Evolutionary conservation across 2,797 vertebrate genomes (phyloP).

Genomic region (Halcyon smyrnensis): DNA sequence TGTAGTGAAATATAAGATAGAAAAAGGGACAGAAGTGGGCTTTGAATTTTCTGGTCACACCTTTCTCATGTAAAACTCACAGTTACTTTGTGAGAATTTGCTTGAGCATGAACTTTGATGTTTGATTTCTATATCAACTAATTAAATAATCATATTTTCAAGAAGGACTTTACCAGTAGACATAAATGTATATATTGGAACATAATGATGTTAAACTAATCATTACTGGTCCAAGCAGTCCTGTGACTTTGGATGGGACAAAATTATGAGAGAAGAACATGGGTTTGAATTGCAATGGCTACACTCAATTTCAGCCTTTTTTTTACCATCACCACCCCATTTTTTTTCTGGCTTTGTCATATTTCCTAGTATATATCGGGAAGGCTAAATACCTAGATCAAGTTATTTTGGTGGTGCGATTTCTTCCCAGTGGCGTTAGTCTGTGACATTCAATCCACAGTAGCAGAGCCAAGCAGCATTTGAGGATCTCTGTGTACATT

Average conservation of each 20-base stretch:
- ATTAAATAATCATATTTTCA: not conserved
- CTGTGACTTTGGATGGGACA: not conserved
- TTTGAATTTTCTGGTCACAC: not conserved
- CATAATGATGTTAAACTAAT: not conserved
- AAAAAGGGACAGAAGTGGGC: not conserved
- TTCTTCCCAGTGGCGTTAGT: conserved; percentile 18
- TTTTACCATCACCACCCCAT: not conserved
- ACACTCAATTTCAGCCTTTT: not conserved
- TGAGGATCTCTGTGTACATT: not conserved
- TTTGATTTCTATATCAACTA: not conserved
- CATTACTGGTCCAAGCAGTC: not conserved
- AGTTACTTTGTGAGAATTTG: not conserved
- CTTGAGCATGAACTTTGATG: not conserved
- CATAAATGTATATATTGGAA: not conserved
- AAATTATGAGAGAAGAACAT: not conserved
- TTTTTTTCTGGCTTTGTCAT: not conserved
- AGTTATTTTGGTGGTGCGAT: conserved; percentile 27
- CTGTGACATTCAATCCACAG: not conserved
- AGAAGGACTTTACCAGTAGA: not conserved
- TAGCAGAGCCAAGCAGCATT: not conserved
- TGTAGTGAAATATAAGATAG: not conserved
- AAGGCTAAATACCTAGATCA: not conserved
- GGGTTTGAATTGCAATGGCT: not conserved
- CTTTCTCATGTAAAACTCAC: not conserved
- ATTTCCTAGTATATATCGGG: conserved; percentile 7